Evolutionary conservation across 2,888 invertebrate genomes (phyloP).

Genomic region (Malachius bipustulatus): DNA sequence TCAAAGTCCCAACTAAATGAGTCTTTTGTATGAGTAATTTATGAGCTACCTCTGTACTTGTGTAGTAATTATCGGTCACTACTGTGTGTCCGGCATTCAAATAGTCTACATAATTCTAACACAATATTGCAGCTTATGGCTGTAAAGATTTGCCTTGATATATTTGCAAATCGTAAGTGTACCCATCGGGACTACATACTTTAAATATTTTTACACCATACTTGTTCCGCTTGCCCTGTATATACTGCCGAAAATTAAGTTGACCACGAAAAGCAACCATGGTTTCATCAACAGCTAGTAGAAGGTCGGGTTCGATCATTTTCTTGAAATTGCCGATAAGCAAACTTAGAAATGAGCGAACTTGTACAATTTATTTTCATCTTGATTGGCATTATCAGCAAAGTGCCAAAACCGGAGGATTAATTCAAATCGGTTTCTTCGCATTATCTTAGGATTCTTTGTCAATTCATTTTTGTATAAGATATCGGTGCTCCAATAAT

Average conservation of each 20-base stretch:
- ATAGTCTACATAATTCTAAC: neutral
- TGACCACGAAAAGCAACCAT: slow-evolving; percentile 28
- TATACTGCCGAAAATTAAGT: slow-evolving; percentile 25
- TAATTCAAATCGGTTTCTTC: slow-evolving; percentile 12
- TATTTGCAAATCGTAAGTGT: slow-evolving; percentile 11
- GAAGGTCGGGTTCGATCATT: slow-evolving; percentile 10
- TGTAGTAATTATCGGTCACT: slow-evolving; percentile 1
- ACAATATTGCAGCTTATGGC: neutral
- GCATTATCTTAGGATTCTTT: slow-evolving; percentile 8
- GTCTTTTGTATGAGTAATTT: slow-evolving; percentile 1
- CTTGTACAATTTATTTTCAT: neutral
- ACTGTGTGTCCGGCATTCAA: neutral
- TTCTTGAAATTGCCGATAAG: slow-evolving; percentile 7
- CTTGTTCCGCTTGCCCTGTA: slow-evolving; percentile 25
- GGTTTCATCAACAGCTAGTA: slow-evolving; percentile 14
- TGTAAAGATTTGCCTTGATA: slow-evolving; percentile 10
- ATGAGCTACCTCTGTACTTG: neutral
- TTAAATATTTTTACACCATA: slow-evolving; percentile 22
- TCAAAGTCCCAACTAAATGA: neutral
- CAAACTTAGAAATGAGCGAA: neutral
- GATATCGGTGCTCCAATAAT: slow-evolving; percentile 10
- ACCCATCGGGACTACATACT: slow-evolving; percentile 27
- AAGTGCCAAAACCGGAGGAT: slow-evolving; percentile 12
- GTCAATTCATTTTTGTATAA: slow-evolving; percentile 7
- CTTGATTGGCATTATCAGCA: slow-evolving; percentile 10